These are phyloP conservation scores for Magallana ariakensis DNA, from an alignment of 1,140 invertebrate genomes.

Conservation along the genomic window DNA sequence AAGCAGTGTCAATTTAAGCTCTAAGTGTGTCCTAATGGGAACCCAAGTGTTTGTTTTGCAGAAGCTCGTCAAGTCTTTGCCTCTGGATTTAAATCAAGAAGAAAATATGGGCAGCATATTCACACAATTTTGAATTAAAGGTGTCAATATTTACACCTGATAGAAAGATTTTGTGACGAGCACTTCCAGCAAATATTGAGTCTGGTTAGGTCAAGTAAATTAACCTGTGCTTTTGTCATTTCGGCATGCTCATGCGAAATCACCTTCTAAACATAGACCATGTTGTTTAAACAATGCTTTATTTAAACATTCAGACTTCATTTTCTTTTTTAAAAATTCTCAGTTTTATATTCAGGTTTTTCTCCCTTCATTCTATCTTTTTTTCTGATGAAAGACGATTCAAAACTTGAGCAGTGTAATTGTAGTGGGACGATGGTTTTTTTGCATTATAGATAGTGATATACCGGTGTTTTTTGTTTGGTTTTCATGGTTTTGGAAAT, in stretches of 20 bases:
- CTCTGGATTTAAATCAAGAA: neutral
- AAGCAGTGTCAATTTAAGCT: neutral
- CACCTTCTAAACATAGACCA: neutral
- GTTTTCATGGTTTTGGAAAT: too few relatives aligned
- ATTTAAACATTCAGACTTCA: neutral
- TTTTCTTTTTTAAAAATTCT: too few relatives aligned
- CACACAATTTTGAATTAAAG: constrained; percentile 10
- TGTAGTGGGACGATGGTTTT: too few relatives aligned
- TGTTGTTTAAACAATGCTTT: neutral
- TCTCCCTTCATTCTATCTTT: neutral
- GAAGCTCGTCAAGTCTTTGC: neutral
- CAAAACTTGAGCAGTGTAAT: neutral
- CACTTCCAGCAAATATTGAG: constrained; percentile 33
- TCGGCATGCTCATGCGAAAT: neutral
- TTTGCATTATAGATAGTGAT: too few relatives aligned
- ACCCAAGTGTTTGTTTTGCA: constrained; percentile 8
- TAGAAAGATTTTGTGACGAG: neutral
- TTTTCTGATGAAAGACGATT: neutral
- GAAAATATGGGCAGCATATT: constrained; percentile 2
- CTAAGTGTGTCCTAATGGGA: neutral
- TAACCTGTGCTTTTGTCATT: neutral
- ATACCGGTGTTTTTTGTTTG: too few relatives aligned
- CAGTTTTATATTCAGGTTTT: neutral
- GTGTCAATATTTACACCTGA: constrained; percentile 20
- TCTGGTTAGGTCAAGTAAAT: neutral